A percentile compares a stretch with the other conserved stretches of the same genome.
These are phyloP conservation scores for Miichthys miiuy DNA, from an alignment of 2,797 vertebrate species.

Conservation along the genomic window DNA sequence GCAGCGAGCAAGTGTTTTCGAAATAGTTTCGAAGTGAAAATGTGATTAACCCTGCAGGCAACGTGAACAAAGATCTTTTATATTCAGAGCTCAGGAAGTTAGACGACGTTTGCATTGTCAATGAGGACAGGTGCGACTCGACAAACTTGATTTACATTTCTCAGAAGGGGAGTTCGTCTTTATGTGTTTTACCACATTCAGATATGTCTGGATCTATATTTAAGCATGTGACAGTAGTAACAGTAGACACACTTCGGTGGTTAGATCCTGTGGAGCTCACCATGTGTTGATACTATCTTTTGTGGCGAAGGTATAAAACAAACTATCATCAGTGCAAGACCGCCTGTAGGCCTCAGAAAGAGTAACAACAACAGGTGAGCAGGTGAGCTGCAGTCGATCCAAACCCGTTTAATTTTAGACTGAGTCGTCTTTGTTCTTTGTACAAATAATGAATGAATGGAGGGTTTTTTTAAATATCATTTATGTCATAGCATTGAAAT, in stretches of 20 bases:
- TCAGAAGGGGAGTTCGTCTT: neutral
- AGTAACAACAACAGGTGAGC: neutral
- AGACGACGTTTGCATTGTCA: conserved; percentile 24
- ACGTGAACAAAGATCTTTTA: conserved; percentile 52
- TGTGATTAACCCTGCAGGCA: conserved; percentile 14
- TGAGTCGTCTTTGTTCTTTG: conserved; percentile 13
- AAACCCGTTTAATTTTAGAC: conserved; percentile 4
- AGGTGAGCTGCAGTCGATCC: neutral
- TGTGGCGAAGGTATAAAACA: neutral
- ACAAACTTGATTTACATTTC: conserved; percentile 57
- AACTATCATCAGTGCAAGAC: neutral
- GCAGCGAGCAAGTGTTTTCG: neutral
- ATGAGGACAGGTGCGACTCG: conserved; percentile 46
- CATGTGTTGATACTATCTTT: neutral
- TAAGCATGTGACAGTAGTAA: neutral
- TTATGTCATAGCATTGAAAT: conserved; percentile 1
- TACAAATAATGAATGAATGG: conserved; percentile 18
- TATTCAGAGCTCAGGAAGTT: conserved; percentile 34
- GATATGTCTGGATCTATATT: neutral
- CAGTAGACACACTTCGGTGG: neutral
- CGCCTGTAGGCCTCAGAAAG: neutral
- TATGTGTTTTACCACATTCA: neutral
- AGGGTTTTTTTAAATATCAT: neutral
- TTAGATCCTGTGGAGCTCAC: neutral
- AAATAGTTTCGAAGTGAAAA: conserved; percentile 30